Evolutionary conservation across 2,797 vertebrate species (phyloP), one percentile per base, ranked within the genome.

Genomic region (Thalassophryne amazonica): DNA sequence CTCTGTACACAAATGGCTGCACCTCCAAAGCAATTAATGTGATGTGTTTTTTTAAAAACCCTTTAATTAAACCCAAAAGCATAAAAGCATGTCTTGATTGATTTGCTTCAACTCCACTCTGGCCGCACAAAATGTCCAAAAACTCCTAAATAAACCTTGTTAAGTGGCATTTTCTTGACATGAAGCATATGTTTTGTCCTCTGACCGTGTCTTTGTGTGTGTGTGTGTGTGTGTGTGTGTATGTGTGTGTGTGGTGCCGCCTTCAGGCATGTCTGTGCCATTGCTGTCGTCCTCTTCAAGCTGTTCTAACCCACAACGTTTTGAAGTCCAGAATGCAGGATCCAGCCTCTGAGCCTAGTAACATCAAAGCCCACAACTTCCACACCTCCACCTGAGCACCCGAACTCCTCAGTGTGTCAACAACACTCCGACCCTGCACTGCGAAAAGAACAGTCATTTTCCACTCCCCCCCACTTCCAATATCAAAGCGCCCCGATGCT

Each of bases 251-350:
- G 65, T 55, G n/a, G n/a, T n/a, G n/a, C n/a, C n/a, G 75, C 75
- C 49, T 74, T 53, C 86, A 98, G 95, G 94, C 92, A 1, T 95
- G 93, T 71, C 85, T 98, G 48, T 93, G 91, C 80, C 90, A 92
- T 74, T 86, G 91, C 89, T 91, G 92, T 86, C 86, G 90, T 34
- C 91, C 91, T 78, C 88, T 91, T 84, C 89, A 89, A 72, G 83
- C 88, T 36, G 78, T 88, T 72, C n/a, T n/a, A n/a, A 75, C 88
- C 69, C 72, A 85, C 71, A 92, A 96, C 62, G 94, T 93, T 81
- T 86, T 93, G 76, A 95, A 94, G 90, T 95, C 93, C 84, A 95
- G 91, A 90, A 90, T 85, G 71, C 92, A 92, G 45, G 94, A 94
- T 73, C 92, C 92, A 4, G 91, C 86, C 86, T 94, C 93, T 38